A percentile compares a stretch with the other conserved stretches of the same genome.
Evolutionary conservation across 2,797 vertebrate species (phyloP).

Genomic region (Gymnodraco acuticeps): DNA sequence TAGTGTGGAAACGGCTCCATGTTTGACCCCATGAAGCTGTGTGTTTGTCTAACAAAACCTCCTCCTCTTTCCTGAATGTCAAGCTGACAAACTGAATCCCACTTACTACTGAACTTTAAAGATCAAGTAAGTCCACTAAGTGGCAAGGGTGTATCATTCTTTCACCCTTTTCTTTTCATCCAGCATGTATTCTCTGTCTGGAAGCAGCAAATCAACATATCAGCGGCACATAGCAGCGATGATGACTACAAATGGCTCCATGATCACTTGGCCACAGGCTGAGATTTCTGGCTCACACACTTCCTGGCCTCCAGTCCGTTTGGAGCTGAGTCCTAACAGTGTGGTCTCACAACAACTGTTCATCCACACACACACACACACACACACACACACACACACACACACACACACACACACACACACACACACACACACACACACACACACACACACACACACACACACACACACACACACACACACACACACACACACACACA

Average conservation of each 20-base stretch:
- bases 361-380: slow-evolving; percentile 20
- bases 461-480: slow-evolving; percentile 24
- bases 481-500: slow-evolving; percentile 20
- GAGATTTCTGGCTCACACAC: slow-evolving; percentile 43
- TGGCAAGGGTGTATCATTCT: slow-evolving; percentile 8
- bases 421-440: slow-evolving; percentile 25
- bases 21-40: slow-evolving; percentile 33
- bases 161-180: slow-evolving; percentile 7
- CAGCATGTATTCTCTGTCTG: slow-evolving; percentile 31
- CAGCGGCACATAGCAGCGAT: slow-evolving; percentile 51
- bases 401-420: slow-evolving; percentile 14
- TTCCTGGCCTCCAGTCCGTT: slow-evolving; percentile 45
- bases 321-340: slow-evolving; percentile 39
- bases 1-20: slow-evolving; percentile 33
- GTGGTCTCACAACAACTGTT: slow-evolving; percentile 41
- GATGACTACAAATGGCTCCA: slow-evolving; percentile 68
- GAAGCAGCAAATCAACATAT: slow-evolving; percentile 52
- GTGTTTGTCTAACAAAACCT: slow-evolving; percentile 50
- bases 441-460: slow-evolving; percentile 12
- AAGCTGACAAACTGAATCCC: slow-evolving; percentile 66
- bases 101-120: slow-evolving; percentile 39
- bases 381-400: slow-evolving; percentile 22
- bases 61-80: slow-evolving; percentile 54
- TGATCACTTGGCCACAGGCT: slow-evolving; percentile 66
- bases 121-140: slow-evolving; percentile 37